Evolutionary conservation across 2,797 vertebrate species (phyloP).

Genomic region (Chelidonichthys spinosus): DNA sequence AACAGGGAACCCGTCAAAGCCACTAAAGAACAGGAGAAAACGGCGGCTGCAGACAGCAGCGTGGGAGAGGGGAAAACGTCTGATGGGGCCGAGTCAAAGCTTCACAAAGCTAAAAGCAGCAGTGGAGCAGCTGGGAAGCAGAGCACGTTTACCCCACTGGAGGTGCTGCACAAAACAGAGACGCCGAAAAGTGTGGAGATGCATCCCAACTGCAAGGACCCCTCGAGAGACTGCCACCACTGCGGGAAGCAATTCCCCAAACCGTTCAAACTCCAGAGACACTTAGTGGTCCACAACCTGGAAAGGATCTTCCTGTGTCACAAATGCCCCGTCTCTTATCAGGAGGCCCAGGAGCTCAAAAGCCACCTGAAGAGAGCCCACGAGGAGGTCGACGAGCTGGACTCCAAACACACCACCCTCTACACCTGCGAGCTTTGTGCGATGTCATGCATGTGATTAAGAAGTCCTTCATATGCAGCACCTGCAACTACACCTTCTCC

Average conservation of each 20-base stretch:
- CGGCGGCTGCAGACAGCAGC: slow-evolving; percentile 54
- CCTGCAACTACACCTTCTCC: slow-evolving; percentile 99
- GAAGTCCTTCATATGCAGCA: slow-evolving; percentile 97
- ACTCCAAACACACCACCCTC: slow-evolving; percentile 94
- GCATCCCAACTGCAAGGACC: slow-evolving; percentile 96
- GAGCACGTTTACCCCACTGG: slow-evolving; percentile 78
- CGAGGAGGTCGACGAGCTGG: slow-evolving; percentile 85
- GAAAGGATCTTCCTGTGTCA: slow-evolving; percentile 97
- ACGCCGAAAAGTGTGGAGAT: slow-evolving; percentile 86
- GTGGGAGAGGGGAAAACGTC: slow-evolving; percentile 70
- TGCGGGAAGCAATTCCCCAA: slow-evolving; percentile 99
- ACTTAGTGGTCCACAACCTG: slow-evolving; percentile 96
- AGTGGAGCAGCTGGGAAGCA: slow-evolving; percentile 75
- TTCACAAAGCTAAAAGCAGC: slow-evolving; percentile 73
- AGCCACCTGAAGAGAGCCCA: slow-evolving; percentile 91
- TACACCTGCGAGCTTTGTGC: slow-evolving; percentile 98
- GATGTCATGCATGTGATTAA: slow-evolving; percentile 98
- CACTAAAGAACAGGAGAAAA: slow-evolving; percentile 74
- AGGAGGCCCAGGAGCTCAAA: slow-evolving; percentile 91
- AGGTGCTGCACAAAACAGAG: slow-evolving; percentile 84
- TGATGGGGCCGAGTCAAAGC: slow-evolving; percentile 77
- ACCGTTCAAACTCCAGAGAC: slow-evolving; percentile 98
- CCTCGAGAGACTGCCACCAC: slow-evolving; percentile 97
- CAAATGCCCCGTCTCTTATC: slow-evolving; percentile 93
- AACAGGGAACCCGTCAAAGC: slow-evolving; percentile 75